Evolutionary conservation across 2,113 vertebrate species (phyloP).

Genomic region (Syrmaticus mikado): DNA sequence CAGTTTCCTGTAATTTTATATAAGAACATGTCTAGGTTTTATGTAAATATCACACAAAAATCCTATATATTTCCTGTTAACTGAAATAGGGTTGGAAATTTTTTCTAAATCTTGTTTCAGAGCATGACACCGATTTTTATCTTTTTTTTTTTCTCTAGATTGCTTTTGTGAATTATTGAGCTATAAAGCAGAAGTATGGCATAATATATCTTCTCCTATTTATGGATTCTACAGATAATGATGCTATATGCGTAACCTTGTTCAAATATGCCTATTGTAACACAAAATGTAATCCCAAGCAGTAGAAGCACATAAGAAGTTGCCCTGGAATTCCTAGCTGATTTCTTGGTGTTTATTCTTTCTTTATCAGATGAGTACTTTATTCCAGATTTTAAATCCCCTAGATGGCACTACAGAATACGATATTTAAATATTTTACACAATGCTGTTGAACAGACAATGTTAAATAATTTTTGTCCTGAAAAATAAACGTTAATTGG

Average conservation of each 20-base stretch:
- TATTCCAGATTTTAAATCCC: slow-evolving; percentile 67
- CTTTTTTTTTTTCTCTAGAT: slow-evolving; percentile 26
- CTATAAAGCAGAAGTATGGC: slow-evolving; percentile 17
- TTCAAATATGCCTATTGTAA: slow-evolving; percentile 37
- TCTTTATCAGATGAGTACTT: slow-evolving; percentile 24
- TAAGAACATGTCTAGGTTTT: neutral
- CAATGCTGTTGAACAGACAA: slow-evolving; percentile 51
- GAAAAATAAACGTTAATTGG: slow-evolving; percentile 61
- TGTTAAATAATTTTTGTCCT: slow-evolving; percentile 59
- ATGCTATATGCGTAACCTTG: slow-evolving; percentile 4
- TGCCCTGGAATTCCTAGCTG: slow-evolving; percentile 10
- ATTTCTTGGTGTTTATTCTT: slow-evolving; percentile 43
- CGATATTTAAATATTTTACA: slow-evolving; percentile 68
- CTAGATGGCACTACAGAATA: slow-evolving; percentile 85
- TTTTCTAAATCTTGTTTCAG: slow-evolving; percentile 34
- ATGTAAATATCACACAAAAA: neutral
- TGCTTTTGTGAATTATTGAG: slow-evolving; percentile 61
- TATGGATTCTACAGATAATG: neutral
- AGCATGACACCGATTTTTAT: slow-evolving; percentile 45
- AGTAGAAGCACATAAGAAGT: slow-evolving; percentile 29
- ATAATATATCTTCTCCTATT: slow-evolving; percentile 4
- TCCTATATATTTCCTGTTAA: neutral
- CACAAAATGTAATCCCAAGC: slow-evolving; percentile 37
- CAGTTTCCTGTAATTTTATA: slow-evolving; percentile 19
- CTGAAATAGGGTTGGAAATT: neutral